Evolutionary conservation across 2,888 invertebrate species (phyloP), one percentile per base, ranked within the genome.

Genomic region (Lasioglossum figueresi): DNA sequence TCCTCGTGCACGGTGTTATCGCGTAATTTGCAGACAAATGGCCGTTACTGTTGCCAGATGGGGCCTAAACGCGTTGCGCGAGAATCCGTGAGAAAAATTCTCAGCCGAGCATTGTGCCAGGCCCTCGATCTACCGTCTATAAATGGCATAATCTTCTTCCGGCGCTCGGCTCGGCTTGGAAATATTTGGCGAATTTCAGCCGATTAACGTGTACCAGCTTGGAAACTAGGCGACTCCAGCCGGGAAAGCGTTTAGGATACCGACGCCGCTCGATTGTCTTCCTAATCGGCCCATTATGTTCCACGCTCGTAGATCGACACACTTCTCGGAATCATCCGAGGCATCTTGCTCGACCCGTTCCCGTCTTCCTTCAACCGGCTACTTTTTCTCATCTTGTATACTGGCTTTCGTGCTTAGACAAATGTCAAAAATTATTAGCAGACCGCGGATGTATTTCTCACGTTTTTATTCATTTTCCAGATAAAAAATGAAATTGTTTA

Each of bases 141-240:
- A 86, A 86, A 86, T 83, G 87, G 87, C 87, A 87, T 83, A 83
- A 84, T 87, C 87, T 87, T 84, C 87, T 87, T 87, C 88, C 84
- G 84, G 78, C 43, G 76, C 6, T 19, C 66, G 84, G 45, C 8
- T 52, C 52, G 23, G 23, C 8, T 23, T 72, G 78, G 78, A 87
- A 82, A 80, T 86, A 86, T 86, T 86, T 80, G 86, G 59, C 80
- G 80, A 82, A 77, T 77, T 34, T 76, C 72, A 4, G 59, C 10
- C 86, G 68, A 82, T 86, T 80, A 83, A 31, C 83, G 27, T 75
- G 45, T 27, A 27, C 59, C 59, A n/a, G 59, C 31, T 63, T 56
- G n/a, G 43, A 74, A 84, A 84, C 45, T 63, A n/a, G 63, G 59
- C 71, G n/a, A 75, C 59, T n/a, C 59, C 68, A 23, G 37, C 79